These are phyloP conservation scores for Carassius gibelio DNA, from an alignment of 2,113 vertebrate genomes.

Conservation along the genomic window DNA sequence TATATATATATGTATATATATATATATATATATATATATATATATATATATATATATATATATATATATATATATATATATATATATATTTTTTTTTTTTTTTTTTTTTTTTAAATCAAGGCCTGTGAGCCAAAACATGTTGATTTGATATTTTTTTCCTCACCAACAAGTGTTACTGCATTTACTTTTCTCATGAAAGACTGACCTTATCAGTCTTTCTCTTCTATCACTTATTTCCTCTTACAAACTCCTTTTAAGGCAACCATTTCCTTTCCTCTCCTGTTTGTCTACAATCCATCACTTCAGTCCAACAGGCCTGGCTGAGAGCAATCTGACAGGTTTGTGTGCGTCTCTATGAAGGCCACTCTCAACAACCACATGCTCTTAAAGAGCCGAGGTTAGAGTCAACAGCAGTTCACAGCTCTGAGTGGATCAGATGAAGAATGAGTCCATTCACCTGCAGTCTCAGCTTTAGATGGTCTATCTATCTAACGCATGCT, in stretches of 20 bases:
- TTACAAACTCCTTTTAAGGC: background rate
- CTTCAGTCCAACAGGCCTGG: background rate
- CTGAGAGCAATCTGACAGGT: background rate
- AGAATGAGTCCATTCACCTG: conserved; percentile 23
- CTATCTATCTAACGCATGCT: background rate
- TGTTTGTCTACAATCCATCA: conserved; percentile 11
- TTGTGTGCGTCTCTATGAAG: background rate
- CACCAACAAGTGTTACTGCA: background rate
- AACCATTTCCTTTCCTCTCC: background rate
- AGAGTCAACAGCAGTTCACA: background rate
- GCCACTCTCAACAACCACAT: background rate
- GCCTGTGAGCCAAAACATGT: background rate
- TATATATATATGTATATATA: too few species aligned
- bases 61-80: too few species aligned
- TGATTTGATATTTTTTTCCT: background rate
- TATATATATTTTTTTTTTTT: too few species aligned
- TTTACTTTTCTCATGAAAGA: conserved; percentile 10
- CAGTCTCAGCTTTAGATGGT: background rate
- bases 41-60: too few species aligned
- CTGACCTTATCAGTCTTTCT: conserved; percentile 47
- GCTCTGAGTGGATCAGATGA: background rate
- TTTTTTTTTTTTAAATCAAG: background rate
- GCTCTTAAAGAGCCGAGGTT: background rate
- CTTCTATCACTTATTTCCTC: conserved; percentile 48
- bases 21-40: too few species aligned